These are phyloP conservation scores for Temnothorax curvispinosus DNA, from an alignment of 1,140 invertebrate species.

Conservation along the genomic window DNA sequence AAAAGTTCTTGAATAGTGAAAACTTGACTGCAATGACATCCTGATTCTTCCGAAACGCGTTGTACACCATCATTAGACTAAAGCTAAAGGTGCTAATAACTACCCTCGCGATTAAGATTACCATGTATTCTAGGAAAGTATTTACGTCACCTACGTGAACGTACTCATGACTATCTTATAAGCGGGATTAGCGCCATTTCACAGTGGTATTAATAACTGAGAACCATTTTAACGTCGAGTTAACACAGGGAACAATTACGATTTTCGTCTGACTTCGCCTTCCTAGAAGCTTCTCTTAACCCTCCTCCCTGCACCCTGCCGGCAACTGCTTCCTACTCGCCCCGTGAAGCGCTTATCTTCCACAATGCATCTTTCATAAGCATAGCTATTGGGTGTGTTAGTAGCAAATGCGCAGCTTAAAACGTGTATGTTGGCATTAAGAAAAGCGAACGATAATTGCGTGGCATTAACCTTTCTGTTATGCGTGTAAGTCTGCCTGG, in stretches of 20 bases:
- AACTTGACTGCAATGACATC: background rate
- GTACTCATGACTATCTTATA: slow-evolving; percentile 40
- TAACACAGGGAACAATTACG: slow-evolving; percentile 58
- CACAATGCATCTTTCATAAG: slow-evolving; percentile 55
- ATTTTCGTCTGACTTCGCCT: slow-evolving; percentile 61
- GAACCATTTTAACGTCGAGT: slow-evolving; percentile 62
- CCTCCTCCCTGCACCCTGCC: background rate
- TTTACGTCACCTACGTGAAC: slow-evolving; percentile 35
- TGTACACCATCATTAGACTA: slow-evolving; percentile 22
- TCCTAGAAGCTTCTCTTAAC: slow-evolving; percentile 43
- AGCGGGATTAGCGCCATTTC: slow-evolving; percentile 49
- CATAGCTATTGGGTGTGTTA: slow-evolving; percentile 43
- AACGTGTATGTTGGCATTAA: slow-evolving; percentile 18
- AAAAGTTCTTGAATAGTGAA: background rate
- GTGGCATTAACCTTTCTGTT: slow-evolving; percentile 29
- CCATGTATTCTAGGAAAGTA: slow-evolving; percentile 48
- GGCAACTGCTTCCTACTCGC: slow-evolving; percentile 19
- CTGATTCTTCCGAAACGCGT: slow-evolving; percentile 28
- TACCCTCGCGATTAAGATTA: slow-evolving; percentile 27
- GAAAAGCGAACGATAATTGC: slow-evolving; percentile 46
- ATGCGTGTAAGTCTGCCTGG: background rate
- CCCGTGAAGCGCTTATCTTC: slow-evolving; percentile 36
- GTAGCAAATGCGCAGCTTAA: slow-evolving; percentile 38
- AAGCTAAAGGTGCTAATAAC: slow-evolving; percentile 43
- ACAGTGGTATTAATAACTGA: slow-evolving; percentile 58